These are phyloP conservation scores for Drosophila meridiana DNA, from an alignment of 2,888 invertebrate genomes.

Conservation along the genomic window DNA sequence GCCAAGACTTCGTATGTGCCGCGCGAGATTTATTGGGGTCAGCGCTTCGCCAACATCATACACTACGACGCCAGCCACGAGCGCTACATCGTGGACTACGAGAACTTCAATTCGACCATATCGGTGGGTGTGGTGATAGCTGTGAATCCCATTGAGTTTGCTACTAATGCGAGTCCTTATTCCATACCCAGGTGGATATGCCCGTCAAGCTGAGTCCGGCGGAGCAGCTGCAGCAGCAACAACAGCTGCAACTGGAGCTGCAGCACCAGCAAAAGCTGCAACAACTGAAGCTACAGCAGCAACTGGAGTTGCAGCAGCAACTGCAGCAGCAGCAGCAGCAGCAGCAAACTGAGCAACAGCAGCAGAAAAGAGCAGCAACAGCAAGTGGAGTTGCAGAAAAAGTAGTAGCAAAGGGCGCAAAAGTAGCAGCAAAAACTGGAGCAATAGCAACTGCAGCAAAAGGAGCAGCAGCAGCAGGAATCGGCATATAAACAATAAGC, in stretches of 20 bases:
- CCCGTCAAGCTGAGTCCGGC: slow-evolving; percentile 16
- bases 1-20: slow-evolving; percentile 92
- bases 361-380: neutral
- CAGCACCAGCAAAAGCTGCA: neutral
- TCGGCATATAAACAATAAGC: slow-evolving; percentile 18
- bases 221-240: slow-evolving; percentile 14
- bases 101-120: slow-evolving; percentile 84
- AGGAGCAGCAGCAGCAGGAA: slow-evolving; percentile 5
- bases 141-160: neutral
- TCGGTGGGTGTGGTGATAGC: slow-evolving; percentile 62
- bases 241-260: neutral
- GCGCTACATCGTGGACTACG: slow-evolving; percentile 86
- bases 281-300: neutral
- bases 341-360: neutral
- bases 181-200: slow-evolving; percentile 72
- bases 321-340: neutral
- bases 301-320: neutral
- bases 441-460: neutral
- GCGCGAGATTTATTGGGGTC: slow-evolving; percentile 93
- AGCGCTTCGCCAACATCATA: slow-evolving; percentile 90
- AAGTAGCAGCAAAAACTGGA: neutral
- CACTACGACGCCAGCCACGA: slow-evolving; percentile 87
- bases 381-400: neutral
- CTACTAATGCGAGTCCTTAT: neutral
- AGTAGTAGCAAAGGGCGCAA: too few relatives aligned